Percentiles rank a stretch among this genome's conserved stretches.
Evolutionary conservation across 2,888 invertebrate genomes (phyloP).

Genomic region (Sinotaia quadrata): DNA sequence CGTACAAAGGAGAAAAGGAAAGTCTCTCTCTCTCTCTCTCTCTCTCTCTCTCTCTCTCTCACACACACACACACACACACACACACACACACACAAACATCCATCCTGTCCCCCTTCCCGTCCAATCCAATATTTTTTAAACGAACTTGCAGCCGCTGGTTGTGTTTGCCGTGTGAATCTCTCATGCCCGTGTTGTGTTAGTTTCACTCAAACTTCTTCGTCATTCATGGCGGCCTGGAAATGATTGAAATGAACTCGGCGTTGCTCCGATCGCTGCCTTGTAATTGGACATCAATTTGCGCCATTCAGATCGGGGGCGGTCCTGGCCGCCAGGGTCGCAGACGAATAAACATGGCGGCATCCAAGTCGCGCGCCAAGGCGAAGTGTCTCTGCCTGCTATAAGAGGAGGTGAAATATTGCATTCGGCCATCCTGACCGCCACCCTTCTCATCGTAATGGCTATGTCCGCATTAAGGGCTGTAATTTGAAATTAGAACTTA

Average conservation of each 20-base stretch:
- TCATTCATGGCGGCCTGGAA: background rate
- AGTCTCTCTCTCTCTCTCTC: background rate
- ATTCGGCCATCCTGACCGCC: too few species aligned
- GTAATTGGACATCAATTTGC: slow-evolving; percentile 30
- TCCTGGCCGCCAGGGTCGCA: slow-evolving; percentile 1
- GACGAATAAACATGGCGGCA: slow-evolving; percentile 7
- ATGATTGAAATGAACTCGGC: slow-evolving; percentile 23
- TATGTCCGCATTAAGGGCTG: too few species aligned
- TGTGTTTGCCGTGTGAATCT: too few species aligned
- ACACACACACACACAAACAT: too few species aligned
- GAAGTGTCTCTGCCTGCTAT: too few species aligned
- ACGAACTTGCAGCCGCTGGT: too few species aligned
- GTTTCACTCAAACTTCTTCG: background rate
- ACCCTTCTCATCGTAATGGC: too few species aligned
- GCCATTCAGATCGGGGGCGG: slow-evolving; percentile 19
- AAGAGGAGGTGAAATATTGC: too few species aligned
- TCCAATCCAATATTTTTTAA: too few species aligned
- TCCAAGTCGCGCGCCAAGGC: background rate
- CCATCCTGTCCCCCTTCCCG: background rate
- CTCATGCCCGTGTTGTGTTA: background rate
- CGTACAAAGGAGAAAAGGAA: too few species aligned
- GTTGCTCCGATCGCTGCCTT: slow-evolving; percentile 6
- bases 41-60: background rate
- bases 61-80: background rate
- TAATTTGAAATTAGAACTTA: too few species aligned